Evolutionary conservation across 2,888 invertebrate species (phyloP).

Genomic region (Strigamia maritima): DNA sequence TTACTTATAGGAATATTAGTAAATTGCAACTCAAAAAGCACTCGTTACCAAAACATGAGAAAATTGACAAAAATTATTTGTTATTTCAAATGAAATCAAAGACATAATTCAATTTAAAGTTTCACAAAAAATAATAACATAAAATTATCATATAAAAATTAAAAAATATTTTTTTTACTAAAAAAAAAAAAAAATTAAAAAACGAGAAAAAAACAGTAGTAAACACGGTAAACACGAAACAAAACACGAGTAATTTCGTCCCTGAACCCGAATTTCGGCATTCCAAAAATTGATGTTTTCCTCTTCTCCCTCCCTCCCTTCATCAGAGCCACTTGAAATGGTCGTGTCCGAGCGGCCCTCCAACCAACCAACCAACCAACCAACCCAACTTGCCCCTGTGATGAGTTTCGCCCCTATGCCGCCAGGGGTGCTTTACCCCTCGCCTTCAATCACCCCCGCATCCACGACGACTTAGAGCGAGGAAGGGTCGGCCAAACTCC

Average conservation of each 20-base stretch:
- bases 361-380: not conserved
- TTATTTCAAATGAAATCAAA: no score
- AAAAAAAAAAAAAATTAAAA: no score
- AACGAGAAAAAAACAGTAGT: no score
- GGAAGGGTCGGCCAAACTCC: not conserved
- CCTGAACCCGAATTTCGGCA: not conserved
- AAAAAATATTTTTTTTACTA: no score
- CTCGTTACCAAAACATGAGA: no score
- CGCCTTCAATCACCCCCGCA: constrained; percentile 4
- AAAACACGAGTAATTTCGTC: not conserved
- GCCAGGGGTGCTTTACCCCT: constrained; percentile 1
- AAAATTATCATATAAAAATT: no score
- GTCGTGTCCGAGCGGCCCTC: constrained; percentile 4
- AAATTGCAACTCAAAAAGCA: no score
- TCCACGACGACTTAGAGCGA: not conserved
- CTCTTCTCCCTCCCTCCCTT: not conserved
- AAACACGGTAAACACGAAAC: not conserved
- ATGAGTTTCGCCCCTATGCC: constrained; percentile 4
- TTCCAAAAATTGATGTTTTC: not conserved
- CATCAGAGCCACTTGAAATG: not conserved
- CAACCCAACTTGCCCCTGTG: not conserved
- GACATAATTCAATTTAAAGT: no score
- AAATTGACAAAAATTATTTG: no score
- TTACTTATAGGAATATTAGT: no score
- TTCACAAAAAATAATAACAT: no score